Base-by-base conservation (phyloP, 2,113 vertebrate species). In the Melanostigma gelatinosum region DNA sequence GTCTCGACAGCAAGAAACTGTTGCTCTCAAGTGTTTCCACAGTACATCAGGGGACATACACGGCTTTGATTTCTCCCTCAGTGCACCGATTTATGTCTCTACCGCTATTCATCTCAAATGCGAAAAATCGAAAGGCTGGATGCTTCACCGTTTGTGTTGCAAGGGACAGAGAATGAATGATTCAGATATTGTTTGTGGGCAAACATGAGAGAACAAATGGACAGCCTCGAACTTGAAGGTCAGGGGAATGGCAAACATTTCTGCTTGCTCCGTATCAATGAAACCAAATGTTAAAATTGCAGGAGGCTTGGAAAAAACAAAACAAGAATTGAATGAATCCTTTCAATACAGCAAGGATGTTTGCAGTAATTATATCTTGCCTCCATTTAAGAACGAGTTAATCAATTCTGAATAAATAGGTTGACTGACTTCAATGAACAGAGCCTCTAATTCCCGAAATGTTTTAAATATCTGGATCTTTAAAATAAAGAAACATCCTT, bases 171-270 rank as follows among this genome's bases (percentile, higher is more conserved):
- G 32, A 71, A 73, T 57, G 10, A 84, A 69, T 61, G 13, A 71
- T 54, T 86, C 72, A 77, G 72, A 44, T 24, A 34, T 52, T 80
- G 32, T 72, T 68, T 64, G 44, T 58, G 11, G 7, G 73, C 32
- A 72, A 71, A 54, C 48, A 55, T 27, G 27, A 81, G 34, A 67
- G 13, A 58, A 75, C 63, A 68, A 77, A 87, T n/a, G 9, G 8
- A 48, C 0, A 12, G 2, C 62, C 8, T 1, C 75, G 66, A 84
- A 58, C 72, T 18, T 62, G 18, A 65, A 79, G 40, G 57, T 80
- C 79, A 77, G 10, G 0, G 24, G 15, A 76, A 69, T 48, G 16
- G 10, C 12, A 77, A 48, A 12, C 63, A 38, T 20, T 0, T 3
- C 64, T 12, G 4, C 50, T 18, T 16, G 0, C 18, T 57, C 29